These are phyloP conservation scores for Thryonomys swinderianus DNA, from an alignment of 2,113 vertebrate genomes.

Conservation along the genomic window DNA sequence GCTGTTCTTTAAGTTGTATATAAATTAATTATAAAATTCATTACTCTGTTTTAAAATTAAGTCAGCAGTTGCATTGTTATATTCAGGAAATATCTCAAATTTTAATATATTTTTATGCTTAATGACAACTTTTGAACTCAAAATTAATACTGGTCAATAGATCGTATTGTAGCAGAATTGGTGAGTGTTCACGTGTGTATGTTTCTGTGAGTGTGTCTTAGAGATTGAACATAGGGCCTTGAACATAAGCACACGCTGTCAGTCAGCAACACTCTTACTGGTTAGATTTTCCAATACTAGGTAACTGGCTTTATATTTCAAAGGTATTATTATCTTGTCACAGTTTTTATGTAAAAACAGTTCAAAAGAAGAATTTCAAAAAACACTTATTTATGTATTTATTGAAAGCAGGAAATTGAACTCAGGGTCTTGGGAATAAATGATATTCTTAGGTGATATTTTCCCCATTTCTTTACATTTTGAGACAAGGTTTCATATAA, in stretches of 20 bases:
- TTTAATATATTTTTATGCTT: not conserved
- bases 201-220: not conserved
- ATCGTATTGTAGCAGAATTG: not conserved
- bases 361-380: not conserved
- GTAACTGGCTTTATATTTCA: not conserved
- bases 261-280: fast-evolving
- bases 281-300: not conserved
- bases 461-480: no score
- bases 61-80: not conserved
- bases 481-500: no score
- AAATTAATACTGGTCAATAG: not conserved
- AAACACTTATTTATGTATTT: no score
- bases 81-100: not conserved
- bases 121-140: no score
- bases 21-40: no score
- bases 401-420: no score
- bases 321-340: not conserved
- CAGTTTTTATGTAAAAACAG: not conserved
- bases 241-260: not conserved
- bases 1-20: no score
- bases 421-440: no score
- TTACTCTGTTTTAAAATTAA: not conserved
- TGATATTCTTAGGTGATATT: no score
- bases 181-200: no score
- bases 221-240: not conserved